Evolutionary conservation across 1,140 invertebrate species (phyloP).

Genomic region (Himalopsyche phryganea): DNA sequence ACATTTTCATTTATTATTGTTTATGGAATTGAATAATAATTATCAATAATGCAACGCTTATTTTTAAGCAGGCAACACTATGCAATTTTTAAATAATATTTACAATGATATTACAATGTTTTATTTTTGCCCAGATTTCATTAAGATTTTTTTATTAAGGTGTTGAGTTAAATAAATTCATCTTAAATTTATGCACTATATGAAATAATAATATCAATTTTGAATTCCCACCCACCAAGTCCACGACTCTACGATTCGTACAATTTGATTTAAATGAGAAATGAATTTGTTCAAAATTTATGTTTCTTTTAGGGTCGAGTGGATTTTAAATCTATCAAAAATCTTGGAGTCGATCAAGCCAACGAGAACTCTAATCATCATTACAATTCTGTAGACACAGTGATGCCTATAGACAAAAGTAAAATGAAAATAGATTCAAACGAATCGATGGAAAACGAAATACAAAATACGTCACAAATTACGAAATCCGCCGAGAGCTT

Average conservation of each 20-base stretch:
- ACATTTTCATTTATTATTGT: no score
- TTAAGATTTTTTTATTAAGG: no score
- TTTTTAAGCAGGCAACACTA: neutral
- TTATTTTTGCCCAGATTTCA: constrained; percentile 11
- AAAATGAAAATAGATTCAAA: neutral
- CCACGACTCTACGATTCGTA: no score
- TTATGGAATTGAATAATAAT: neutral
- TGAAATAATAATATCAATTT: no score
- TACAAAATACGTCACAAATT: neutral
- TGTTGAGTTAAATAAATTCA: no score
- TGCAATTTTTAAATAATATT: neutral
- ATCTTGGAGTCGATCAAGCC: constrained; percentile 12
- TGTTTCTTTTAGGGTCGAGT: no score
- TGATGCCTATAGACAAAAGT: neutral
- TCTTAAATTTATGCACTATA: no score
- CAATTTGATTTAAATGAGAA: no score
- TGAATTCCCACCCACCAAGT: no score
- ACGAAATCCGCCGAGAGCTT: constrained; percentile 38
- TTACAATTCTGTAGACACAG: constrained; percentile 1
- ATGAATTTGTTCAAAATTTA: no score
- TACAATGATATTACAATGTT: neutral
- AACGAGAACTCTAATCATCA: constrained; percentile 25
- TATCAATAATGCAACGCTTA: neutral
- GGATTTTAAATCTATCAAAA: constrained; percentile 3
- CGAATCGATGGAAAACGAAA: neutral